phyloP scores from a whole-genome alignment of 2,888 invertebrate genomes.

The Drosophila nr. fundita region DNA sequence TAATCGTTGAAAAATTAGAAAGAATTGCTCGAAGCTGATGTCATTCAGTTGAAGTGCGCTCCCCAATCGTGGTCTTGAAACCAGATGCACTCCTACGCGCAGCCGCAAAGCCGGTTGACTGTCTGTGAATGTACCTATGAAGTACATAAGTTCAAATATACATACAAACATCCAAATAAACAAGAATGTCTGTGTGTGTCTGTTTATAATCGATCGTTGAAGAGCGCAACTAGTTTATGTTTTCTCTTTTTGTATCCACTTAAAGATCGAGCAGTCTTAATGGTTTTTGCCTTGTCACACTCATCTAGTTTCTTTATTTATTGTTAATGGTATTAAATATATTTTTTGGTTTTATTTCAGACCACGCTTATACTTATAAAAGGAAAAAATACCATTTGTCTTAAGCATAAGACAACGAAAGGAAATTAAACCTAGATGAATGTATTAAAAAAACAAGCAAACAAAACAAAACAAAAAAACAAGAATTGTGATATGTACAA shows the following conservation, averaged over 20 bases:
- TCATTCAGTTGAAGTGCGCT: conserved; percentile 56
- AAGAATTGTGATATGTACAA: conserved; percentile 79
- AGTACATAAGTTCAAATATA: conserved; percentile 14
- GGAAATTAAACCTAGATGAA: conserved; percentile 46
- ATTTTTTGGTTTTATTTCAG: conserved; percentile 41
- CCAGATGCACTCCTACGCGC: conserved; percentile 80
- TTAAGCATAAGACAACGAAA: conserved; percentile 62
- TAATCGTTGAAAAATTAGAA: conserved; percentile 41
- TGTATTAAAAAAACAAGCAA: conserved; percentile 54
- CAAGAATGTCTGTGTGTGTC: neutral
- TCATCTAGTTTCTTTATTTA: neutral
- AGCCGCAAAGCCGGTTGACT: conserved; percentile 63
- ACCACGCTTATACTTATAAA: conserved; percentile 60
- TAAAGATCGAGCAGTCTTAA: conserved; percentile 5
- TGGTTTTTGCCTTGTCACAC: conserved; percentile 1
- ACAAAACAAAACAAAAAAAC: conserved; percentile 35
- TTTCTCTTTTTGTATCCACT: conserved; percentile 7
- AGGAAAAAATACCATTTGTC: conserved; percentile 48
- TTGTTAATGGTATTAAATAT: neutral
- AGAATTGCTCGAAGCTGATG: conserved; percentile 58
- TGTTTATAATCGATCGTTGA: conserved; percentile 11
- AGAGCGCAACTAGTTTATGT: conserved; percentile 36
- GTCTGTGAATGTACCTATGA: conserved; percentile 25
- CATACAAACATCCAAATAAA: neutral
- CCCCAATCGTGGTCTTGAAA: conserved; percentile 48